Percentiles rank a stretch among this genome's conserved stretches.
These are phyloP conservation scores for Penaeus monodon DNA, from an alignment of 2,888 invertebrate species.

Conservation along the genomic window DNA sequence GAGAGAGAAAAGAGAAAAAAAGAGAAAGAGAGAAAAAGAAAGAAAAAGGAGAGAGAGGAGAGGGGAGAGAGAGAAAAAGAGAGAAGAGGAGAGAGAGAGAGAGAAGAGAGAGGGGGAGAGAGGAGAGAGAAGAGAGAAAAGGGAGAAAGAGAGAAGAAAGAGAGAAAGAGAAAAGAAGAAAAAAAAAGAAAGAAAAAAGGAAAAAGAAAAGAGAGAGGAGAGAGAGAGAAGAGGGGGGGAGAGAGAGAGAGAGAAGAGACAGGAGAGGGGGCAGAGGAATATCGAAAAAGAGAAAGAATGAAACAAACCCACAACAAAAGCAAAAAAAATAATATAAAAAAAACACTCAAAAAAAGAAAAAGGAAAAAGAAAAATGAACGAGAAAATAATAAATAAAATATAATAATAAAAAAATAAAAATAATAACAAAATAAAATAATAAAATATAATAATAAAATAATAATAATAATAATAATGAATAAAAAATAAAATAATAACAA, in stretches of 20 bases:
- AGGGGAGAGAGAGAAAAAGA: background rate
- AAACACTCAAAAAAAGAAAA: background rate
- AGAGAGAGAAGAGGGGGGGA: background rate
- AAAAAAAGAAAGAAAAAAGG: background rate
- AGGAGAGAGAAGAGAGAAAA: background rate
- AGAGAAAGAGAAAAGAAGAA: background rate
- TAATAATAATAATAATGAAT: too few species aligned
- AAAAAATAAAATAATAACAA: too few species aligned
- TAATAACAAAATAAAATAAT: too few species aligned
- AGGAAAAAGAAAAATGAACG: too few species aligned
- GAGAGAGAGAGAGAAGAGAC: background rate
- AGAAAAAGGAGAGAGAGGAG: background rate
- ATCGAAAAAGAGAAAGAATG: background rate
- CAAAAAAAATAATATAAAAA: too few species aligned
- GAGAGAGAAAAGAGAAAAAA: constrained; percentile 8
- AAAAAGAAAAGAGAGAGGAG: background rate
- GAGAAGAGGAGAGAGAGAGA: too few species aligned
- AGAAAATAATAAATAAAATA: too few species aligned
- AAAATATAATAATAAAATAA: too few species aligned
- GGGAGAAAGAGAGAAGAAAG: background rate
- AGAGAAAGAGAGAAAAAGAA: background rate
- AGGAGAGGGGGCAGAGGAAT: background rate
- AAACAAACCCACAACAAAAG: too few species aligned
- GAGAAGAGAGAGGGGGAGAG: background rate
- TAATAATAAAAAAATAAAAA: too few species aligned